Conservation (phyloP, 2,888 invertebrate species). For the Platynereis dumerilii region DNA sequence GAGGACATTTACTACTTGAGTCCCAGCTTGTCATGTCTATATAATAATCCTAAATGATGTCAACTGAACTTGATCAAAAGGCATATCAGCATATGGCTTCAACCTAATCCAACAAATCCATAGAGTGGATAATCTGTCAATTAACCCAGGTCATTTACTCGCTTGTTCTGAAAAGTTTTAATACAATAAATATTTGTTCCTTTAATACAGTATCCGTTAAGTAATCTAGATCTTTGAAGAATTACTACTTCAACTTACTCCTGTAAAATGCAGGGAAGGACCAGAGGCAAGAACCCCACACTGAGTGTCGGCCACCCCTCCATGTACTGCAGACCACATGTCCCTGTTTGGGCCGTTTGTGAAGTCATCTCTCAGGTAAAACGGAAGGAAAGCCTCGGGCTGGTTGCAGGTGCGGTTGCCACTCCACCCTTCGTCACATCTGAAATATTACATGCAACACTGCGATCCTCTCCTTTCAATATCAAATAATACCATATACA, state of each 20-base stretch:
- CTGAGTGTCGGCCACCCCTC: slow-evolving; percentile 51
- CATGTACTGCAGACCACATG: slow-evolving; percentile 55
- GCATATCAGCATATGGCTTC: too few relatives aligned
- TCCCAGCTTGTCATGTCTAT: not conserved
- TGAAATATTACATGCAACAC: slow-evolving; percentile 27
- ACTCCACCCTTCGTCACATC: slow-evolving; percentile 60
- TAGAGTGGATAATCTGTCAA: too few relatives aligned
- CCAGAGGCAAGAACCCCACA: slow-evolving; percentile 60
- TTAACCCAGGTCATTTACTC: too few relatives aligned
- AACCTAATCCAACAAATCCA: not conserved
- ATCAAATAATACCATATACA: too few relatives aligned
- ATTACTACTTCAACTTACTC: slow-evolving; percentile 54
- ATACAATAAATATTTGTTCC: not conserved
- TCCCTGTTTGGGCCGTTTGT: slow-evolving; percentile 27
- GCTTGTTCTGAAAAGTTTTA: not conserved
- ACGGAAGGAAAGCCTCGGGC: slow-evolving; percentile 46
- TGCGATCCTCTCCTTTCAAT: not conserved
- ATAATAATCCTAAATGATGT: too few relatives aligned
- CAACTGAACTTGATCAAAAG: too few relatives aligned
- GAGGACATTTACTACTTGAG: not conserved
- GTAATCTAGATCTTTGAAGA: too few relatives aligned
- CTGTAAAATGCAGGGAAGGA: slow-evolving; percentile 60
- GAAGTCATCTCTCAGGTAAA: slow-evolving; percentile 56
- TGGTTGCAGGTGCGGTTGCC: slow-evolving; percentile 50
- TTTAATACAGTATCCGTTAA: too few relatives aligned